phyloP scores from a whole-genome alignment of 2,113 vertebrate genomes.

The Garra rufa region DNA sequence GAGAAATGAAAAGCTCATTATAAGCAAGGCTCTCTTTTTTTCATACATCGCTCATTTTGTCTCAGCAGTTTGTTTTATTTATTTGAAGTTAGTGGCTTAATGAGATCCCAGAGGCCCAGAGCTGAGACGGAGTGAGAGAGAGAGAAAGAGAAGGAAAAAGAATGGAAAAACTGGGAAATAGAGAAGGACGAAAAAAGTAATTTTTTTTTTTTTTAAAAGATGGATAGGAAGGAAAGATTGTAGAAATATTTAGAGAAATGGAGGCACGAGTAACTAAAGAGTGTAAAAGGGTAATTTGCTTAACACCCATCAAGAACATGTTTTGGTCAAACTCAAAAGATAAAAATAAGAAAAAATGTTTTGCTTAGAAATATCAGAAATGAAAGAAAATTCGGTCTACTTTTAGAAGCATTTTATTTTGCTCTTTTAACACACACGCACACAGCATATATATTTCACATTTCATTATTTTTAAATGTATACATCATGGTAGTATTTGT shows the following conservation, averaged over 20 bases:
- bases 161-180: constrained; percentile 43
- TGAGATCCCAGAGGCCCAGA: constrained; percentile 80
- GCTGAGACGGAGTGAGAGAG: constrained; percentile 57
- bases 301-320: neutral
- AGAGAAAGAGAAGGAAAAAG: constrained; percentile 50
- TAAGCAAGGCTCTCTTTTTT: constrained; percentile 55
- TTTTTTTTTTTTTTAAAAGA: neutral
- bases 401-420: no score
- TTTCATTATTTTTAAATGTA: no score
- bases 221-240: neutral
- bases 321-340: neutral
- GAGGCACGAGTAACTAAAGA: constrained; percentile 41
- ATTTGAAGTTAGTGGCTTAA: constrained; percentile 81
- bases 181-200: neutral
- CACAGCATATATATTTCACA: no score
- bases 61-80: constrained; percentile 78
- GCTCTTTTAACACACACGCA: no score
- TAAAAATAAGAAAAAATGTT: neutral
- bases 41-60: constrained; percentile 74
- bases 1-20: constrained; percentile 62
- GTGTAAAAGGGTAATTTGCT: neutral
- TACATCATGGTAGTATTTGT: neutral
- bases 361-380: neutral
- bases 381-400: neutral
- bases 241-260: constrained; percentile 1